phyloP scores from a whole-genome alignment of 2,113 vertebrate species.

The Butorides virescens region DNA sequence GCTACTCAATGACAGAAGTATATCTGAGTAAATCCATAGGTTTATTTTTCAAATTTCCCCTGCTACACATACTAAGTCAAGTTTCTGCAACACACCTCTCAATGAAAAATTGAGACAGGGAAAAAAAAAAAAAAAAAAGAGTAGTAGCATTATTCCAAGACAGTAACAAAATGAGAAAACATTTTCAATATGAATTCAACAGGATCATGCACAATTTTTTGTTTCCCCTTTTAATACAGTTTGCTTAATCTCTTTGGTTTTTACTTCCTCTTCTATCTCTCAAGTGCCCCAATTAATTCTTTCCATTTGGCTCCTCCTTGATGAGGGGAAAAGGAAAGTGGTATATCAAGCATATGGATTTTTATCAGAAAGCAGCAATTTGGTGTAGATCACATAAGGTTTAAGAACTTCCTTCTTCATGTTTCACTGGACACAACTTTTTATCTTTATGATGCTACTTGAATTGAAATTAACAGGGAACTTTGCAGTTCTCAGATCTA shows the following conservation, averaged over 20 bases:
- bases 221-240: neutral
- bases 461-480: neutral
- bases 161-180: neutral
- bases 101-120: neutral
- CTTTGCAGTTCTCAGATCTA: neutral
- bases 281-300: neutral
- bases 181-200: neutral
- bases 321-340: neutral
- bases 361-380: neutral
- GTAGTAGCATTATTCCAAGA: neutral
- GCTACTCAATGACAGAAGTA: neutral
- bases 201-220: neutral
- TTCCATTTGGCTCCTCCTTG: neutral
- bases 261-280: neutral
- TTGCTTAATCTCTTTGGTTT: neutral
- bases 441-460: neutral
- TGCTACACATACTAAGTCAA: rapidly evolving
- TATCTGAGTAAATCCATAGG: neutral
- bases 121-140: neutral
- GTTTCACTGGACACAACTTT: neutral
- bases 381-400: neutral
- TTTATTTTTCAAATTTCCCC: neutral
- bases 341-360: neutral
- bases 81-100: neutral
- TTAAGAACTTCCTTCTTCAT: neutral